These are phyloP conservation scores for Antennarius maculatus DNA, from an alignment of 2,797 vertebrate genomes.

Conservation along the genomic window DNA sequence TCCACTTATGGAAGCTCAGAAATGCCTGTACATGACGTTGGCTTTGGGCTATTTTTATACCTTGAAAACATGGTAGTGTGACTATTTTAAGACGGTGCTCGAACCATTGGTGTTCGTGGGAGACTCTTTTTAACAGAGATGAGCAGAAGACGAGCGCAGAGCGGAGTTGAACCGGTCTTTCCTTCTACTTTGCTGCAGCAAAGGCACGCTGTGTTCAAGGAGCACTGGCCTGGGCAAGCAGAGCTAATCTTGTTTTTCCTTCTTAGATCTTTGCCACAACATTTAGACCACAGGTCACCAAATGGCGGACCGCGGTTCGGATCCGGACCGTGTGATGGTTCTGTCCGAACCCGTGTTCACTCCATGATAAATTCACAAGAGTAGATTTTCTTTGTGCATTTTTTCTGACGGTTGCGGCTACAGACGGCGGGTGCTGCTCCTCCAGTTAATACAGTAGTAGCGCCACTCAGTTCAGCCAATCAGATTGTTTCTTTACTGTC, in stretches of 20 bases:
- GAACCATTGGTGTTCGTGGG: conserved; percentile 54
- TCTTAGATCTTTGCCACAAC: conserved; percentile 49
- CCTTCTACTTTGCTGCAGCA: conserved; percentile 35
- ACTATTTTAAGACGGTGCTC: conserved; percentile 55
- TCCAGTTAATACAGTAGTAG: no score
- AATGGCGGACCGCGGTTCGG: no score
- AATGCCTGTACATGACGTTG: conserved; percentile 30
- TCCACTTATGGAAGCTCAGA: conserved; percentile 47
- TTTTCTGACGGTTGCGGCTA: no score
- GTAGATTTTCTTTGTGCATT: no score
- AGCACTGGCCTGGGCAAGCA: conserved; percentile 62
- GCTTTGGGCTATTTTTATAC: conserved; percentile 54
- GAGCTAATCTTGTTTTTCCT: conserved; percentile 60
- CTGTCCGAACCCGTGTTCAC: no score
- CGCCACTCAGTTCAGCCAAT: no score
- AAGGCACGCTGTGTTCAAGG: conserved; percentile 63
- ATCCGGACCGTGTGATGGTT: no score
- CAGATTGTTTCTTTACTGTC: no score
- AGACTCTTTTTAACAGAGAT: conserved; percentile 56
- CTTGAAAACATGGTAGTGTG: conserved; percentile 25
- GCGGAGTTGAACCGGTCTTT: conserved; percentile 48
- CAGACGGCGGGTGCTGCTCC: no score
- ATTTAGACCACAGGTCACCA: conserved; percentile 42
- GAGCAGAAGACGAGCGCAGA: conserved; percentile 42
- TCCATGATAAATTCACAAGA: no score